phyloP scores from a whole-genome alignment of 2,113 vertebrate species.

The Heterotilapia buettikoferi region DNA sequence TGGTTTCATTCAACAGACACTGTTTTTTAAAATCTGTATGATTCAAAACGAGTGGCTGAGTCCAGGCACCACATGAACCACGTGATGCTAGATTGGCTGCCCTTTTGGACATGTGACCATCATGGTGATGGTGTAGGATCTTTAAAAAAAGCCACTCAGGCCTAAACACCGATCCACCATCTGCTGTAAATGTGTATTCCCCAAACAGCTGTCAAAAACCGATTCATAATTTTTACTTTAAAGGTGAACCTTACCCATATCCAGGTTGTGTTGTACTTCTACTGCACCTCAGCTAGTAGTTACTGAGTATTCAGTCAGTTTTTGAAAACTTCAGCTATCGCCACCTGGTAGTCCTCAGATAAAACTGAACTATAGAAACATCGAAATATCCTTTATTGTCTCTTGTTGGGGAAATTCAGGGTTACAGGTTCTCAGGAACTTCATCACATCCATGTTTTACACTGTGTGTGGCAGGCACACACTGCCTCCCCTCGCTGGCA shows the following conservation, averaged over 20 bases:
- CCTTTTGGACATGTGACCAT: neutral
- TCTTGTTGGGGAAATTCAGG: neutral
- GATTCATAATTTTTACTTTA: neutral
- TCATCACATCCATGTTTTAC: neutral
- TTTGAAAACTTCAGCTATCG: neutral
- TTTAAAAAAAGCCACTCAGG: accelerated
- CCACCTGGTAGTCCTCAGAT: neutral
- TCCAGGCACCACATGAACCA: neutral
- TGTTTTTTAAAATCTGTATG: neutral
- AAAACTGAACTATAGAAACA: neutral
- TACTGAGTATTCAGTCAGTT: neutral
- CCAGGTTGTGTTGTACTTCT: neutral
- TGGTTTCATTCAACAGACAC: neutral
- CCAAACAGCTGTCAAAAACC: neutral
- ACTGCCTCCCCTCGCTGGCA: neutral
- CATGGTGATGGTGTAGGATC: neutral
- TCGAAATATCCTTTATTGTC: neutral
- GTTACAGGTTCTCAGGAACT: neutral
- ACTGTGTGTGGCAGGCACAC: neutral
- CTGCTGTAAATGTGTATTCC: too few relatives aligned
- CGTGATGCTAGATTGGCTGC: neutral
- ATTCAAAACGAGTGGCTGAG: neutral
- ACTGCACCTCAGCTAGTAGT: neutral
- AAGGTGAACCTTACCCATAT: neutral
- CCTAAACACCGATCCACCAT: neutral